Percentiles rank a stretch among this genome's conserved stretches.
These are phyloP conservation scores for Oopsacas minuta DNA, from an alignment of 37 sponge, comb jelly and placozoan species.

Conservation along the genomic window DNA sequence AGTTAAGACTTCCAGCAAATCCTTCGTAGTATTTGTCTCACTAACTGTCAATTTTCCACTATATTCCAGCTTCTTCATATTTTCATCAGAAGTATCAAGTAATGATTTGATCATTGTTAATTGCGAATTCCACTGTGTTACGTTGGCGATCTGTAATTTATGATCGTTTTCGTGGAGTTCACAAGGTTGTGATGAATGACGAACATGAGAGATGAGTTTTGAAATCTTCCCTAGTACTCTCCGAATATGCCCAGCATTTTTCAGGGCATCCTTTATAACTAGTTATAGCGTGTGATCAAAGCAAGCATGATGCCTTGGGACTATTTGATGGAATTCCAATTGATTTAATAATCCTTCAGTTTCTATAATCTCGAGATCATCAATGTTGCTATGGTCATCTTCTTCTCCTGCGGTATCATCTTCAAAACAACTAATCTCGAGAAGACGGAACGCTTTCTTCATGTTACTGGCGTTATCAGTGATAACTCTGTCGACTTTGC, in stretches of 20 bases:
- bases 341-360: too few relatives aligned
- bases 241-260: background rate
- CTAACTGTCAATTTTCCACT: background rate
- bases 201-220: background rate
- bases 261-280: background rate
- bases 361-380: background rate
- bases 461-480: background rate
- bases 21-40: background rate
- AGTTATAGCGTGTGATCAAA: background rate
- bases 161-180: background rate
- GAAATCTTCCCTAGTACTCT: background rate
- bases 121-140: background rate
- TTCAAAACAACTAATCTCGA: background rate
- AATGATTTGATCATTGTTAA: conserved; percentile 3
- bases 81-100: background rate
- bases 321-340: background rate
- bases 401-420: background rate
- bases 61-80: background rate
- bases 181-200: background rate
- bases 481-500: background rate
- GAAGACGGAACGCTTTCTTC: background rate
- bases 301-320: background rate
- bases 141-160: background rate
- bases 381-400: background rate
- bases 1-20: background rate